Base-by-base conservation (phyloP, 2,888 invertebrate genomes). In the Plebejus melissa region DNA sequence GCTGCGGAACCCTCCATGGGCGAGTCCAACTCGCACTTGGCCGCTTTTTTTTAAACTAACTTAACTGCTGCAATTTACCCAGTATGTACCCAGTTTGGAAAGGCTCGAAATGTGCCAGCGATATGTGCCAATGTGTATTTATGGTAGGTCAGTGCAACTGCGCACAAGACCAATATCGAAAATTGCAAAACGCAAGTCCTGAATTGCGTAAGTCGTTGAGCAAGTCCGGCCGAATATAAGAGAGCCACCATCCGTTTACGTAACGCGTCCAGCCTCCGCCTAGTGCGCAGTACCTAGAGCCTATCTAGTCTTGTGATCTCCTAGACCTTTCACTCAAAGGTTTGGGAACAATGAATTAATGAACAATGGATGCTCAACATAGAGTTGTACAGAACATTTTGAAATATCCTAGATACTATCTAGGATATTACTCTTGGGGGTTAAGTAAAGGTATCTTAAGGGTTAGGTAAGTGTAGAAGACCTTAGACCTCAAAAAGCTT, bases 101-200 rank as follows among this genome's bases (percentile, higher is more conserved):
- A 54, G 13, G 28, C 28, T 11, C 28, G 22, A 50, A 32, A 72
- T 50, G 46, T 28, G 46, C 72, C 50, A 46, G 72, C 13, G 57
- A 75, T 36, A 41, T 75, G 57, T 75, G 75, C 70, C 70, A 75
- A 75, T 41, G 70, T 50, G 32, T 71, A 71, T 80, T 80, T 81
- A 81, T 80, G 82, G 82, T 83, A 82, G 85, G 83, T 84, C 86
- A 83, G 81, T 83, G 78, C 81, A 83, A 80, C 84, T 86, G 85
- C 85, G 85, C 83, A 83, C 81, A 85, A 85, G 81, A 85, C 85
- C 87, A 88, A 88, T 87, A 88, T 86, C 83, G 82, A 84, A 87
- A 86, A 90, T 91, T 90, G 88, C 91, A 88, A 91, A 89, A 92
- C 83, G 79, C 83, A 86, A 87, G 88, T 92, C 92, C 92, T 90